A percentile compares a stretch with the other conserved stretches of the same genome.
These are phyloP conservation scores for Pyralis farinalis DNA, from an alignment of 2,888 invertebrate genomes.

Conservation along the genomic window DNA sequence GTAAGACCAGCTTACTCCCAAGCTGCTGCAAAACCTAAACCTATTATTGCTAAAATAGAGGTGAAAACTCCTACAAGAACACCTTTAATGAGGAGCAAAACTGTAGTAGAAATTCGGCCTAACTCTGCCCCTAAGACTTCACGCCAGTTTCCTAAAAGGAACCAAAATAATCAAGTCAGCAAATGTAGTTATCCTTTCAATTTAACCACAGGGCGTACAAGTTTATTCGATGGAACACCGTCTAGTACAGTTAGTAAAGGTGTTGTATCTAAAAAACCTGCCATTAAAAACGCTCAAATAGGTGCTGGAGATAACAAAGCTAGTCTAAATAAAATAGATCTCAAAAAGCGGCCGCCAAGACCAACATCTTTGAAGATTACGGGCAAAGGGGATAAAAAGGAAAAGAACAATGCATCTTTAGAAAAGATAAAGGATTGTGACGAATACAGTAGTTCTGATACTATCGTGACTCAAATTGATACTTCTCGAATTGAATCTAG, in stretches of 20 bases:
- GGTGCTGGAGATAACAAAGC: slow-evolving; percentile 55
- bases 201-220: slow-evolving; percentile 69
- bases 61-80: slow-evolving; percentile 47
- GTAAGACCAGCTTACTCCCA: slow-evolving; percentile 70
- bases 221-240: slow-evolving; percentile 55
- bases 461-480: slow-evolving; percentile 70
- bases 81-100: slow-evolving; percentile 60
- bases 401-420: slow-evolving; percentile 37
- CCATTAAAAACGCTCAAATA: slow-evolving; percentile 41
- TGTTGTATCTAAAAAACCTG: slow-evolving; percentile 36
- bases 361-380: slow-evolving; percentile 55
- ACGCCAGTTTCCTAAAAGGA: slow-evolving; percentile 49
- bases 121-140: slow-evolving; percentile 38
- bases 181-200: slow-evolving; percentile 78
- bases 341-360: slow-evolving; percentile 49
- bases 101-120: slow-evolving; percentile 66
- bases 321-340: slow-evolving; percentile 40
- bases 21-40: slow-evolving; percentile 75
- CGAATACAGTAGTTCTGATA: slow-evolving; percentile 80
- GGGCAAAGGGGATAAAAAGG: slow-evolving; percentile 51
- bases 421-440: slow-evolving; percentile 58
- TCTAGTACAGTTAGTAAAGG: slow-evolving; percentile 35
- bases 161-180: slow-evolving; percentile 49
- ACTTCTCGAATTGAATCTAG: slow-evolving; percentile 71
- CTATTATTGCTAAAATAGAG: slow-evolving; percentile 48